Percentiles rank a stretch among this genome's conserved stretches.
These are phyloP conservation scores for Mesocricetus auratus DNA, from an alignment of 2,113 vertebrate species.

Conservation along the genomic window DNA sequence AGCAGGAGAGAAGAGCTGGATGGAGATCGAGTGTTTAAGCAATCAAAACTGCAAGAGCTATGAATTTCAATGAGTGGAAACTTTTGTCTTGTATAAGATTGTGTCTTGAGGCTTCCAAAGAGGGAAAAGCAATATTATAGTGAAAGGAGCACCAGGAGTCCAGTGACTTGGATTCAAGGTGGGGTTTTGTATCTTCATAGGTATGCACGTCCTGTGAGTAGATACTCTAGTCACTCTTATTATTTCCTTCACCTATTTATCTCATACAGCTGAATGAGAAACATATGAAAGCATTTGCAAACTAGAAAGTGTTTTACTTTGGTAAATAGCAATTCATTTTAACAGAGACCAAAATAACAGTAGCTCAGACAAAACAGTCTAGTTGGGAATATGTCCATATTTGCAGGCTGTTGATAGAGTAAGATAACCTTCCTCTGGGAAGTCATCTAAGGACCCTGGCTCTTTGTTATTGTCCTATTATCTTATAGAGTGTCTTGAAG, in stretches of 20 bases:
- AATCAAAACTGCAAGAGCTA: constrained; percentile 3
- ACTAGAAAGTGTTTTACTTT: background rate
- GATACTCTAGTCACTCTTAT: background rate
- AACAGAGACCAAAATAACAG: constrained; percentile 1
- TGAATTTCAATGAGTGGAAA: constrained; percentile 7
- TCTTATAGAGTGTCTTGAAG: background rate
- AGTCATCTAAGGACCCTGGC: background rate
- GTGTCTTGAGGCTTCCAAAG: background rate
- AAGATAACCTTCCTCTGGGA: background rate
- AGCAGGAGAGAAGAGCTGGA: constrained; percentile 2
- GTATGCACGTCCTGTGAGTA: background rate
- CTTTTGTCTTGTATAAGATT: background rate
- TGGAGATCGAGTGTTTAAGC: background rate
- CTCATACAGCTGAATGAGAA: background rate
- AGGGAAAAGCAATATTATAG: background rate
- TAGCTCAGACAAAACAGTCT: background rate
- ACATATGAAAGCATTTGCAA: background rate
- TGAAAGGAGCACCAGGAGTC: constrained; percentile 22
- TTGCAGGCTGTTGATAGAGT: background rate
- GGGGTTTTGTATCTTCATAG: background rate
- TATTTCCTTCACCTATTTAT: background rate
- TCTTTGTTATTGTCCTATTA: constrained; percentile 27
- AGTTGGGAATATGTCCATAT: background rate
- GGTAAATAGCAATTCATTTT: constrained; percentile 8
- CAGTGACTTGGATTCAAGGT: background rate